Conservation (phyloP, 53 echinoderm and acorn worm genomes). For the Holothuria scabra region DNA sequence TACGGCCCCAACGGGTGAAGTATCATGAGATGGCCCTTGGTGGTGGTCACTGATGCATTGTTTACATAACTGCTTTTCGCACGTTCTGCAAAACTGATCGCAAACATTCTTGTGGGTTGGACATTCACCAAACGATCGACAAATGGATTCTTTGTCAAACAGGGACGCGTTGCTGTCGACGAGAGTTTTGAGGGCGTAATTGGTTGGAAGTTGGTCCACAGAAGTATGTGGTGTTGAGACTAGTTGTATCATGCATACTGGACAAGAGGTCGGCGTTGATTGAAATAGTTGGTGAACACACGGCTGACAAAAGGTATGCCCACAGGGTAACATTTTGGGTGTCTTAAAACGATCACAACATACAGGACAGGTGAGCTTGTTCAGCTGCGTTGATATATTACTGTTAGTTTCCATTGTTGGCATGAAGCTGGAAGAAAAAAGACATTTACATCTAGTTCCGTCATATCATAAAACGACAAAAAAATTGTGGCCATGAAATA, state of each 20-base stretch:
- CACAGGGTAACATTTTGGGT: slow-evolving; percentile 5
- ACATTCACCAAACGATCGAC: slow-evolving; percentile 17
- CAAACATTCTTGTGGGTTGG: neutral
- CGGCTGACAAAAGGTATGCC: slow-evolving; percentile 2
- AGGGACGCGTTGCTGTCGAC: neutral
- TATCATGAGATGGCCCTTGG: neutral
- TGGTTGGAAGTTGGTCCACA: neutral
- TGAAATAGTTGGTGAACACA: neutral
- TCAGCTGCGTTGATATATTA: no score
- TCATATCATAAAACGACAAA: no score
- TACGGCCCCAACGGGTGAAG: neutral
- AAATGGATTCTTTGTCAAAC: neutral
- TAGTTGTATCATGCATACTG: neutral
- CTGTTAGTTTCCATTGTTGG: no score
- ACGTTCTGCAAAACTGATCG: slow-evolving; percentile 3
- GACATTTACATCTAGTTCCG: neutral
- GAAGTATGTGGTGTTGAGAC: neutral
- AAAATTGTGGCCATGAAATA: no score
- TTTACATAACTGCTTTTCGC: neutral
- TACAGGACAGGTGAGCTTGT: neutral
- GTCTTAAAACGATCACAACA: neutral
- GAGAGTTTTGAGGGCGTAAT: neutral
- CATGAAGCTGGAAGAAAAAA: no score
- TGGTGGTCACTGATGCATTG: neutral
- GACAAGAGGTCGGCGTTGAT: neutral